Base-by-base conservation (phyloP, 2,113 vertebrate species). In the Pholis gunnellus region DNA sequence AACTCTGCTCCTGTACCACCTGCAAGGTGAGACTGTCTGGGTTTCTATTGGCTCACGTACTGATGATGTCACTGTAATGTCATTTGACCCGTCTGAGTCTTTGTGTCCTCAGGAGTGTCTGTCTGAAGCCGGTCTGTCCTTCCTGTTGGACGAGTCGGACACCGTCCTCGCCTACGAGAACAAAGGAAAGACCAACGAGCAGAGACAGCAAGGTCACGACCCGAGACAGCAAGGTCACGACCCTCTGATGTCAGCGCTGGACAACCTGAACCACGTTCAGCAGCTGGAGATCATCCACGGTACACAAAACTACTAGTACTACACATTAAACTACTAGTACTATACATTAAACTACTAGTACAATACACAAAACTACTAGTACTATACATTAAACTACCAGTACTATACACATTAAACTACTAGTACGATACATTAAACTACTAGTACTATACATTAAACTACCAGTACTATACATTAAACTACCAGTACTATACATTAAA, bases 221-320 rank as follows among this genome's bases (percentile, higher is more conserved):
- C 98, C 97, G 82, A 78, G 59, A 6, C 60, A 69, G 2, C 71
- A 27, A 9, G 84, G 95, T 44, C 93, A 95, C 60, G 98, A 99
- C 91, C 98, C 97, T 9, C 92, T 99, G 81, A 98, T 99, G 98
- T 97, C 97, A 11, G 99, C 96, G 0, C 96, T 99, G 2, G 97
- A 95, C 94, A 97, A 95, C 90, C 96, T 99, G 94, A 95, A 97
- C 89, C 94, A 95, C 50, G 97, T 99, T 40, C 98, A 99, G 87
- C 98, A 99, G 91, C 96, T 99, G 25, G 98, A 99, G 81, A 97
- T 99, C 31, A 99, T 99, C 57, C 97, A 97, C 64, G 98, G 98
- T 94, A 80, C 4, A 0, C 1, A 7, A 15, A 18, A 5, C 8
- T n/a, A n/a, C 22, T 1, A 1, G 17, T 17, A 46, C 44, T 17